Conservation (phyloP, 2,888 invertebrate species). For the Neocrepidodera transversa region DNA sequence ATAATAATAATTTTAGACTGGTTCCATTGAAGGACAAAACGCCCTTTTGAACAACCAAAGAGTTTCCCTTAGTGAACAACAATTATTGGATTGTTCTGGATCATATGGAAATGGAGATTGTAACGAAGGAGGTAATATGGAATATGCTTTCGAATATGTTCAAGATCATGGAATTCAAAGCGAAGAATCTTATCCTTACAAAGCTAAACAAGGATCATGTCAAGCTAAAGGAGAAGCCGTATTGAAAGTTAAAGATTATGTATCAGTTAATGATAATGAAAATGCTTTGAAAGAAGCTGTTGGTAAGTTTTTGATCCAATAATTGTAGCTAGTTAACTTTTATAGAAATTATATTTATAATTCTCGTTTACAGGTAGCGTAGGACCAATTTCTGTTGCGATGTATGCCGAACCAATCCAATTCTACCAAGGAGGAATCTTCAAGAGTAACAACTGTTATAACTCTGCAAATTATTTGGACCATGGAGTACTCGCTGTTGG, state of each 20-base stretch:
- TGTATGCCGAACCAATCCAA: slow-evolving; percentile 85
- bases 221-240: not conserved
- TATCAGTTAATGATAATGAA: not conserved
- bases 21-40: slow-evolving; percentile 63
- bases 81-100: slow-evolving; percentile 63
- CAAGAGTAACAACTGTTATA: slow-evolving; percentile 72
- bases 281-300: slow-evolving; percentile 1
- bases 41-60: slow-evolving; percentile 61
- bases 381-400: slow-evolving; percentile 84
- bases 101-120: slow-evolving; percentile 63
- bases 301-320: slow-evolving; percentile 4
- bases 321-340: not conserved
- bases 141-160: slow-evolving; percentile 61
- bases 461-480: slow-evolving; percentile 67
- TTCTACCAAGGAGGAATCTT: slow-evolving; percentile 82
- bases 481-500: slow-evolving; percentile 74
- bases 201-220: slow-evolving; percentile 32
- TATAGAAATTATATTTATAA: not conserved
- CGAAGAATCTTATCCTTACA: slow-evolving; percentile 63
- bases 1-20: slow-evolving; percentile 58
- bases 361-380: slow-evolving; percentile 8
- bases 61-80: slow-evolving; percentile 63
- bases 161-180: slow-evolving; percentile 64
- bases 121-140: slow-evolving; percentile 61
- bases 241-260: not conserved